A percentile compares a stretch with the other conserved stretches of the same genome.
Conservation (phyloP, 2,797 vertebrate species). For the Eremophila alpestris region DNA sequence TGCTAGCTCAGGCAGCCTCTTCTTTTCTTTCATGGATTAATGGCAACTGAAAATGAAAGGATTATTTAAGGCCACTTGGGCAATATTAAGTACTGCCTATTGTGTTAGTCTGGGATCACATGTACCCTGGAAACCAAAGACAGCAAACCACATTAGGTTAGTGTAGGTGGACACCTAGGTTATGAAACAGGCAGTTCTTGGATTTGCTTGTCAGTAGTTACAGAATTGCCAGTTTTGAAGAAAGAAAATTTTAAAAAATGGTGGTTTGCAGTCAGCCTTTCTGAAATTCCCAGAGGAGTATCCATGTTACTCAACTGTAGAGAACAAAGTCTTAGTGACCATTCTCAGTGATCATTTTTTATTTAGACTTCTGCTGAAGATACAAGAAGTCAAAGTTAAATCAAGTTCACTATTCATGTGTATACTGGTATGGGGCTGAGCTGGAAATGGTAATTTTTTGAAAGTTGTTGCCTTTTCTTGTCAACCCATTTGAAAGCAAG, state of each 20-base stretch:
- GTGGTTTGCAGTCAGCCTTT: background rate
- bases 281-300: background rate
- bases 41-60: constrained; percentile 46
- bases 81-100: constrained; percentile 32
- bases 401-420: background rate
- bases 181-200: constrained; percentile 19
- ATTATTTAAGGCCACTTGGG: constrained; percentile 61
- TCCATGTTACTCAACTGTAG: background rate
- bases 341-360: background rate
- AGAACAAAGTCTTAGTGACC: background rate
- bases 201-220: background rate
- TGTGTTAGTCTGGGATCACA: constrained; percentile 2
- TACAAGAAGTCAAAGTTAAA: background rate
- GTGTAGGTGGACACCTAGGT: constrained; percentile 24
- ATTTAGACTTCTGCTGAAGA: background rate
- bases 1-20: constrained; percentile 33
- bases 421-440: background rate
- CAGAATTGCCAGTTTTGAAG: background rate
- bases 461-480: background rate
- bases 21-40: constrained; percentile 46
- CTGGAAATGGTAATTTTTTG: background rate
- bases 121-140: constrained; percentile 25
- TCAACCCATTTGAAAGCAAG: background rate
- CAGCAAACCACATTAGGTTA: constrained; percentile 12
- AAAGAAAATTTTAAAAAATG: background rate